A percentile compares a stretch with the other conserved stretches of the same genome.
Evolutionary conservation across 2,888 invertebrate species (phyloP).

Genomic region (Polymixis flavicincta): DNA sequence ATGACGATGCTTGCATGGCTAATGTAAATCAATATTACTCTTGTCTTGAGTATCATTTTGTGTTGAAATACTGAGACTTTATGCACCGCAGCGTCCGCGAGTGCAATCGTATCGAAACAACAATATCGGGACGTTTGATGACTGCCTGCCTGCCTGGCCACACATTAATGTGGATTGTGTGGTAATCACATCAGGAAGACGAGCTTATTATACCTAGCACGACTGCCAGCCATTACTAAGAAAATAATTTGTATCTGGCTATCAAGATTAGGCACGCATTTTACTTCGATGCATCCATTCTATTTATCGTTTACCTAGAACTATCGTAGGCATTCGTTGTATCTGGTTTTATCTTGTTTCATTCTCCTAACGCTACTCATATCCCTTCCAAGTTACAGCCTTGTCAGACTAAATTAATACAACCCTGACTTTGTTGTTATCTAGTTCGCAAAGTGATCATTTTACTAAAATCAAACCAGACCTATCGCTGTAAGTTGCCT

Average conservation of each 20-base stretch:
- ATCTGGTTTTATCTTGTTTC: constrained; percentile 27
- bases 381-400: constrained; percentile 58
- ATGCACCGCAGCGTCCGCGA: constrained; percentile 47
- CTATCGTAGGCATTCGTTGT: not conserved
- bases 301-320: not conserved
- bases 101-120: constrained; percentile 47
- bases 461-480: constrained; percentile 56
- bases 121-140: constrained; percentile 36
- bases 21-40: constrained; percentile 52
- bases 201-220: not conserved
- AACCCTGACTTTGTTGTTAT: constrained; percentile 69
- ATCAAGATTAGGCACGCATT: not conserved
- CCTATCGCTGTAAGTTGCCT: constrained; percentile 35
- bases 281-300: not conserved
- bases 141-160: constrained; percentile 11
- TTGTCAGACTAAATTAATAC: constrained; percentile 62
- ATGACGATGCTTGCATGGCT: constrained; percentile 3
- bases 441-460: constrained; percentile 53
- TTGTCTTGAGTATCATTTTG: constrained; percentile 32
- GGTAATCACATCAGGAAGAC: constrained; percentile 34
- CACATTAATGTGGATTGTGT: constrained; percentile 20
- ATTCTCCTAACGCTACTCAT: constrained; percentile 39
- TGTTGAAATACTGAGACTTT: constrained; percentile 49
- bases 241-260: not conserved
- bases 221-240: not conserved